Evolutionary conservation across 2,113 vertebrate genomes (phyloP).

Genomic region (Pachyramphus minor): DNA sequence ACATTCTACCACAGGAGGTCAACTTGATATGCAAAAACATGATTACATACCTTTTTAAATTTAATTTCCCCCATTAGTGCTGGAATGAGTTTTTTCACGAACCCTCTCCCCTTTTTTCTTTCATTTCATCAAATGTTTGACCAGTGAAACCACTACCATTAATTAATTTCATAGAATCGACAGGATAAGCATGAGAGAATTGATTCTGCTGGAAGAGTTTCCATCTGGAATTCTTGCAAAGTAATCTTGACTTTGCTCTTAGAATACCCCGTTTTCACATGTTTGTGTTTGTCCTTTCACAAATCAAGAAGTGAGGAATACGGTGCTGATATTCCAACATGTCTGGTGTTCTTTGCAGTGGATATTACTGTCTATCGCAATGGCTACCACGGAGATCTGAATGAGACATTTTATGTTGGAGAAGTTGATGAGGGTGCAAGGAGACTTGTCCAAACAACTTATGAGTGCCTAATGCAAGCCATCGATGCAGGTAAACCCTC

Average conservation of each 20-base stretch:
- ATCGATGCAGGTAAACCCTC: conserved; percentile 87
- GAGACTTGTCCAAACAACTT: conserved; percentile 92
- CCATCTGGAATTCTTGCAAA: neutral
- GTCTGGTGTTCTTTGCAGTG: conserved; percentile 75
- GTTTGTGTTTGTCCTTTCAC: neutral
- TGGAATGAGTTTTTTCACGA: neutral
- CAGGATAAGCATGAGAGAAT: neutral
- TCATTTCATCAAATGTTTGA: neutral
- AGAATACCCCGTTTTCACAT: neutral
- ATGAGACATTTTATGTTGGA: conserved; percentile 94
- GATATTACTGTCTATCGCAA: conserved; percentile 97
- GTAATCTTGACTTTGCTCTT: neutral
- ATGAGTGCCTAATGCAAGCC: conserved; percentile 98
- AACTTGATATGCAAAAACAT: neutral
- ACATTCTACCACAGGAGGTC: neutral
- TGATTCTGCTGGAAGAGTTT: neutral
- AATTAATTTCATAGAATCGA: neutral
- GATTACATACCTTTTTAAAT: neutral
- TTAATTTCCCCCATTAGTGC: neutral
- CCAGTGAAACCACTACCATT: neutral
- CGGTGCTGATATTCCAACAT: neutral
- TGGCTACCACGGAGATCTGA: conserved; percentile 97
- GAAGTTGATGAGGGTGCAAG: conserved; percentile 91
- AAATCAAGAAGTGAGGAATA: neutral
- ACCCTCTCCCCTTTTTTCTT: neutral